Evolutionary conservation across 92 coral and sea anemone genomes (phyloP).

Genomic region (Parazoanthus swiftii): DNA sequence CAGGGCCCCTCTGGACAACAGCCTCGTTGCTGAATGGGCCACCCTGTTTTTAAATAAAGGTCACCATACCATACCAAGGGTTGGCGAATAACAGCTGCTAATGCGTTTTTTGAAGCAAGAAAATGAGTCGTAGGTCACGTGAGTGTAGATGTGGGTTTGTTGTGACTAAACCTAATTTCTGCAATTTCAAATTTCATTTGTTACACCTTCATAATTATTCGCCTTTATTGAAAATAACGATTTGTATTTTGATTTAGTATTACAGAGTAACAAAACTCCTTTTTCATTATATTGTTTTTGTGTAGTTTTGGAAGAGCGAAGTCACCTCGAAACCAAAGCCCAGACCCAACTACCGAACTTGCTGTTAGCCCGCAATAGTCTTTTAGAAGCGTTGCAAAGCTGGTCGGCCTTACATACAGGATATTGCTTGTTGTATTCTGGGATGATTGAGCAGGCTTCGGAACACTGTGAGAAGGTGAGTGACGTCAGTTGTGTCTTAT

Average conservation of each 20-base stretch:
- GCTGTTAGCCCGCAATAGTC: conserved; percentile 47
- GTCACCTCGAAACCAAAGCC: conserved; percentile 49
- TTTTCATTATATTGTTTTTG: neutral
- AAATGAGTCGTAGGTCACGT: too few relatives aligned
- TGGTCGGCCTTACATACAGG: conserved; percentile 88
- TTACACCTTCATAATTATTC: too few relatives aligned
- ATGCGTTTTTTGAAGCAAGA: too few relatives aligned
- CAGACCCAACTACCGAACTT: conserved; percentile 60
- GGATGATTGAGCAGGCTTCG: conserved; percentile 60
- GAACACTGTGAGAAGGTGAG: conserved; percentile 76
- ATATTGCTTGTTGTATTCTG: conserved; percentile 73
- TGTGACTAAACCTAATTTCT: too few relatives aligned
- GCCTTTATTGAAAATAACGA: too few relatives aligned
- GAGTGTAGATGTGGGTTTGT: too few relatives aligned
- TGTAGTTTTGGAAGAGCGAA: conserved; percentile 56
- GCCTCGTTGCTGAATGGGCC: too few relatives aligned
- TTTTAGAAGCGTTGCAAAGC: conserved; percentile 61
- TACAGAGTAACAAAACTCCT: neutral
- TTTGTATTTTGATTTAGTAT: neutral
- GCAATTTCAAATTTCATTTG: too few relatives aligned
- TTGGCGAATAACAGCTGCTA: too few relatives aligned
- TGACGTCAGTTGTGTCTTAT: neutral
- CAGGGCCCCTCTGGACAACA: too few relatives aligned
- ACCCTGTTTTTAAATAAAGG: too few relatives aligned
- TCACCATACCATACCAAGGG: too few relatives aligned